Evolutionary conservation across 2,888 invertebrate species (phyloP).

Genomic region (Sphaerophoria rueppellii): DNA sequence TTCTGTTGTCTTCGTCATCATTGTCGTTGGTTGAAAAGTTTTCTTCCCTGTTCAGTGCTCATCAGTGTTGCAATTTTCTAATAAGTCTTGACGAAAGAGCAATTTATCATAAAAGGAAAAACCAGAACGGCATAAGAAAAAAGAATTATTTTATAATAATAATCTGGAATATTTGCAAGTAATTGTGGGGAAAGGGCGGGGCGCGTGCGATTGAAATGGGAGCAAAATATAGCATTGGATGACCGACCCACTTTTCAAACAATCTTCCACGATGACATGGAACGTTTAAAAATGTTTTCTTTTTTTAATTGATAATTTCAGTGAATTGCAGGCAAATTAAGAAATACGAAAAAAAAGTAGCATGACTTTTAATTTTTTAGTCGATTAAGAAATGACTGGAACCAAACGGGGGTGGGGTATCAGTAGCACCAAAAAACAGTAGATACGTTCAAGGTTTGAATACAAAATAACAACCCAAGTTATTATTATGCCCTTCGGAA

Average conservation of each 20-base stretch:
- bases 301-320: conserved; percentile 45
- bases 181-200: conserved; percentile 48
- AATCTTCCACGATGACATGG: conserved; percentile 45
- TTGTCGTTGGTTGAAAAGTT: conserved; percentile 44
- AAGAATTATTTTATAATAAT: conserved; percentile 13
- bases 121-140: conserved; percentile 40
- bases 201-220: neutral
- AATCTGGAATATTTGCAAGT: conserved; percentile 65
- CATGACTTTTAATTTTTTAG: too few species aligned
- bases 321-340: conserved; percentile 48
- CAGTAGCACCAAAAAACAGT: too few species aligned
- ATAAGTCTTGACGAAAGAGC: conserved; percentile 71
- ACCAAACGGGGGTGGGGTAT: too few species aligned
- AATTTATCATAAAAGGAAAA: conserved; percentile 67
- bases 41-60: conserved; percentile 30
- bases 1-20: neutral
- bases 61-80: conserved; percentile 70
- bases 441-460: too few species aligned
- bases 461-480: too few species aligned
- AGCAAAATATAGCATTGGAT: neutral
- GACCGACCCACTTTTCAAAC: conserved; percentile 16
- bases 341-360: neutral
- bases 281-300: conserved; percentile 37
- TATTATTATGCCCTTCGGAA: too few species aligned
- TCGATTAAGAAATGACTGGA: too few species aligned